Base-by-base conservation (phyloP, 2,888 invertebrate genomes). In the Eupithecia tripunctaria region DNA sequence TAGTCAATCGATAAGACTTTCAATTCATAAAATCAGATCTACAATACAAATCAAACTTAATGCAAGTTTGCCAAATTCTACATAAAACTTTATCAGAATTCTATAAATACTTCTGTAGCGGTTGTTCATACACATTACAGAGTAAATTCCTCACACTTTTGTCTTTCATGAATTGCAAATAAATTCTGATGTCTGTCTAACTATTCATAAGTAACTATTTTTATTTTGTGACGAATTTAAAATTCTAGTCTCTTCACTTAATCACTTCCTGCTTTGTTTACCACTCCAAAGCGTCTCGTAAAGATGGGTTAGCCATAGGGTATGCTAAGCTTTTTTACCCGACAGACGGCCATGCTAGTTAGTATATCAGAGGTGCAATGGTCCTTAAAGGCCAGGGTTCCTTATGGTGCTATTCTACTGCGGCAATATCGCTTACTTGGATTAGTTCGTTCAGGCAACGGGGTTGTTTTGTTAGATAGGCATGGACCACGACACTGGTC, bases 301-400 rank as follows among this genome's bases (percentile, higher is more conserved):
- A 60, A 60, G 60, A 60, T 60, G 60, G 60, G 60, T 29, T 29
- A 15, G 18, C 29, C 25, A n/a, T n/a, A n/a, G n/a, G n/a, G n/a
- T 59, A 60, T 29, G 60, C 60, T 18, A 60, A 60, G 29, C 29
- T 60, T 60, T 60, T 59, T 29, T 18, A 59, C 60, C 29, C 27
- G 60, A 18, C 29, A 18, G 29, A 60, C 18, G 60, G 29, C 18
- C 47, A 2, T 60, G 27, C 60, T 27, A 14, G 60, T 29, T 27
- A 60, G 60, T 60, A 60, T 29, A 60, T 60, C 29, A 29, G 60
- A n/a, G 27, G 27, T 43, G 38, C 43, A 66, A 60, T 60, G 60
- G 60, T 7, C 60, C 60, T 18, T 2, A 15, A 15, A 60, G 60
- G 29, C 60, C 18, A 21, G 60, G 60, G 27, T 60, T 60, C 60